Base-by-base conservation (phyloP, 64 coral and sea anemone genomes). In the Pocillopora damicornis region DNA sequence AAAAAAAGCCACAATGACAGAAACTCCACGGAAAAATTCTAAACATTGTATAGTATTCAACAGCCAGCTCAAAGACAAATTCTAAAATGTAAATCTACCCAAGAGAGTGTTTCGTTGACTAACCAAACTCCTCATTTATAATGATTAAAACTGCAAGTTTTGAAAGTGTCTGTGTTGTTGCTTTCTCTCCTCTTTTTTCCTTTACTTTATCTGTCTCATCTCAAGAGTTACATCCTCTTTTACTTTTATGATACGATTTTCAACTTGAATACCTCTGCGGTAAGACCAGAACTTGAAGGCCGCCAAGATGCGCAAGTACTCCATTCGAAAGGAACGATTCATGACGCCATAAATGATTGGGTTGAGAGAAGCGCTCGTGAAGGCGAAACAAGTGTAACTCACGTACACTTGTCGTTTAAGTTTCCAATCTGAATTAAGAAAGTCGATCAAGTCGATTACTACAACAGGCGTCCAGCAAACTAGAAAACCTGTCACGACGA, bases 401-500 rank as follows among this genome's bases (percentile, higher is more conserved):
- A 91, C 22, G 59, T 91, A 91, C 9, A 15, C 73, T 22, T 75
- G 80, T 18, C 79, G 58, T 0, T 80, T 37, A 16, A 91, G 81
- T 13, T 63, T 75, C 74, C 81, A 83, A 69, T 91, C n/a, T 17
- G 80, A 59, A 9, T 75, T 86, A 13, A 86, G 15, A 22, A 91
- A 91, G 57, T 86, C 81, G 76, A 78, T 86, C n/a, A 86, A 36
- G 26, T 86, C 81, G 13, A 91, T 67, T 0, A 78, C 82, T 12
- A 91, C 60, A 18, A 91, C 89, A 8, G 89, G 81, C 22, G 25
- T 69, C 89, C 89, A 91, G 61, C 89, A 91, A 62, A 67, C 62
- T 35, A 86, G 35, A 51, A 91, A 91, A 35, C 81, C 80, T 63
- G 76, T 17, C 1, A 91, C 66, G 10, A 91, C 89, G 1, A 38